Conservation (phyloP, 2,113 vertebrate species). For the Capreolus pygargus region DNA sequence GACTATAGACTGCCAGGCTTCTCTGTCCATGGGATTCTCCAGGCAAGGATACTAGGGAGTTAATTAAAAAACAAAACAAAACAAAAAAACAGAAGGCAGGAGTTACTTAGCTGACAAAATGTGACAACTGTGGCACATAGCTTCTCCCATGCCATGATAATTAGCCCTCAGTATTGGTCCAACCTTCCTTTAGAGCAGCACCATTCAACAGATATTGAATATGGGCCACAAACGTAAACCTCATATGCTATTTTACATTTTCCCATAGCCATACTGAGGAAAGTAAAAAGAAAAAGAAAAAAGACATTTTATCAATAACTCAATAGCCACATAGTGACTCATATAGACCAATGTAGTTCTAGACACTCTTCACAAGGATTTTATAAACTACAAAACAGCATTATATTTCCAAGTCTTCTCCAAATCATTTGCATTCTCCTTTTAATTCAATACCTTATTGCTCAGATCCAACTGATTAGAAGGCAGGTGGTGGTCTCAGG, state of each 20-base stretch:
- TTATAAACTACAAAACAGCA: neutral
- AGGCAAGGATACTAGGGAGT: neutral
- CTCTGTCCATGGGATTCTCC: neutral
- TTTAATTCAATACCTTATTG: neutral
- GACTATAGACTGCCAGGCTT: neutral
- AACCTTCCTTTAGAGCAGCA: neutral
- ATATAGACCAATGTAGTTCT: neutral
- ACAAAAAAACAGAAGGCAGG: neutral
- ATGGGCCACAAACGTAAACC: neutral
- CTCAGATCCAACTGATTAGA: neutral
- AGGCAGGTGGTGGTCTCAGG: neutral
- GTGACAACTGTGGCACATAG: neutral
- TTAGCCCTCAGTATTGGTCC: neutral
- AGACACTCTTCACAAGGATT: neutral
- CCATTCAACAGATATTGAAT: neutral
- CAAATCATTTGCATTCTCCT: neutral
- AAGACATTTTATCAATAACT: neutral
- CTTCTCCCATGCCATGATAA: neutral
- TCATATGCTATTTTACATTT: neutral
- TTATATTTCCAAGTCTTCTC: neutral
- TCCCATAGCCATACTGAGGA: neutral
- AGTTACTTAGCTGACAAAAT: neutral
- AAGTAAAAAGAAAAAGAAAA: neutral
- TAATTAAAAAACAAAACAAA: neutral
- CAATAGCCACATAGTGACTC: neutral